Evolutionary conservation across 2,888 invertebrate species (phyloP).

Genomic region (Psococerastis gibbosa): DNA sequence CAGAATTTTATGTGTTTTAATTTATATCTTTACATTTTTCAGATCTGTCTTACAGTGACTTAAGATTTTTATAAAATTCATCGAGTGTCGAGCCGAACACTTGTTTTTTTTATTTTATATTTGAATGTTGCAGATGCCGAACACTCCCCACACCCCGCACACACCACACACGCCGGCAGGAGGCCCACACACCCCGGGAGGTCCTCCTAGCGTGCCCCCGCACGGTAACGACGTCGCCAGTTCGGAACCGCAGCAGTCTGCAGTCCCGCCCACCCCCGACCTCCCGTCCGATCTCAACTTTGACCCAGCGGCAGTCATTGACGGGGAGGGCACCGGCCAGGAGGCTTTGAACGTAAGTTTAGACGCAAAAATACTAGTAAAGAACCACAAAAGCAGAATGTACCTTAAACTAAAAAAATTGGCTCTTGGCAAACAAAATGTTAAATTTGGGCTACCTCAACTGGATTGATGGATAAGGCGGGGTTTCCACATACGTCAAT

Average conservation of each 20-base stretch:
- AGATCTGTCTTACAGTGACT: no score
- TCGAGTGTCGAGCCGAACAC: no score
- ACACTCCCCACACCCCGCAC: constrained; percentile 63
- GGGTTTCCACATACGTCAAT: no score
- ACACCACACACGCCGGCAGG: constrained; percentile 58
- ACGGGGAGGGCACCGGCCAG: constrained; percentile 69
- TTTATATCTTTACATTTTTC: no score
- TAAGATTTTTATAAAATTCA: no score
- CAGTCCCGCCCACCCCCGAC: constrained; percentile 43
- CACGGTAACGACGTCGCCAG: constrained; percentile 16
- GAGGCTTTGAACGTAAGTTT: constrained; percentile 85
- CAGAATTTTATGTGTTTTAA: no score
- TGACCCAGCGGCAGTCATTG: constrained; percentile 83
- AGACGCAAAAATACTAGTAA: no score
- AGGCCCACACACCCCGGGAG: constrained; percentile 42
- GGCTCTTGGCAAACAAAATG: neutral
- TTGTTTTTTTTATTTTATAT: no score
- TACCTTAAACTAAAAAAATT: constrained; percentile 3
- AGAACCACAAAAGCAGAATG: no score
- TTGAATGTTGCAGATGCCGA: no score
- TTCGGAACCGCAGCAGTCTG: constrained; percentile 20
- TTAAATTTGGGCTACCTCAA: no score
- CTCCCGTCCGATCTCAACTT: constrained; percentile 80
- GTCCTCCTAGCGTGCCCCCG: constrained; percentile 61
- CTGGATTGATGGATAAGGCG: no score